Conservation (phyloP, 2,888 invertebrate genomes). For the Poecilobothrus nobilitatus region DNA sequence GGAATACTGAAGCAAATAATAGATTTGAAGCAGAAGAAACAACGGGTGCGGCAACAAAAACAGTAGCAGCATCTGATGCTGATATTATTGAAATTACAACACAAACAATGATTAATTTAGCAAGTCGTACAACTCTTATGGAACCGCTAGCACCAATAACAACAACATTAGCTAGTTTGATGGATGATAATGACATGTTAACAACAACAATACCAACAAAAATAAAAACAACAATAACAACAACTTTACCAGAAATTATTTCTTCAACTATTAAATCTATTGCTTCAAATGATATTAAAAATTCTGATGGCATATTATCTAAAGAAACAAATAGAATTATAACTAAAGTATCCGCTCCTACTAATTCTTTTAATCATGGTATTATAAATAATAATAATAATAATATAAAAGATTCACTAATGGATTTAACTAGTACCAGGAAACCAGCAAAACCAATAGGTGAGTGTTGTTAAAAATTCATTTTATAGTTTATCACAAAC, state of each 20-base stretch:
- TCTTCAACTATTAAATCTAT: background rate
- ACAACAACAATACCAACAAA: slow-evolving; percentile 20
- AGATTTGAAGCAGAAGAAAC: slow-evolving; percentile 25
- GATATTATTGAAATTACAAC: slow-evolving; percentile 40
- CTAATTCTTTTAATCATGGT: background rate
- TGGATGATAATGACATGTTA: slow-evolving; percentile 22
- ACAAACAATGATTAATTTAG: slow-evolving; percentile 40
- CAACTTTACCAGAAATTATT: slow-evolving; percentile 10
- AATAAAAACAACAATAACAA: slow-evolving; percentile 26
- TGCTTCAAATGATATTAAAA: slow-evolving; percentile 18
- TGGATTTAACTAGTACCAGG: slow-evolving; percentile 6
- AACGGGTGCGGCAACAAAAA: slow-evolving; percentile 31
- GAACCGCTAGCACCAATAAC: slow-evolving; percentile 42
- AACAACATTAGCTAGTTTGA: slow-evolving; percentile 32
- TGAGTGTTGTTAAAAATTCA: background rate
- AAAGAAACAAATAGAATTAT: slow-evolving; percentile 16
- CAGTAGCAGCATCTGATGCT: too few species aligned
- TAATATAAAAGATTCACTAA: background rate
- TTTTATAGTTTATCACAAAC: too few species aligned
- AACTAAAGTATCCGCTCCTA: background rate
- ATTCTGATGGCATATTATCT: slow-evolving; percentile 14
- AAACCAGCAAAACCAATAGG: slow-evolving; percentile 12
- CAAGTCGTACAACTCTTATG: slow-evolving; percentile 45
- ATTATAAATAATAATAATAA: background rate
- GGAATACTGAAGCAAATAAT: slow-evolving; percentile 19